These are phyloP conservation scores for Scaptomyza graminum DNA, from an alignment of 1,140 invertebrate genomes.

Conservation along the genomic window DNA sequence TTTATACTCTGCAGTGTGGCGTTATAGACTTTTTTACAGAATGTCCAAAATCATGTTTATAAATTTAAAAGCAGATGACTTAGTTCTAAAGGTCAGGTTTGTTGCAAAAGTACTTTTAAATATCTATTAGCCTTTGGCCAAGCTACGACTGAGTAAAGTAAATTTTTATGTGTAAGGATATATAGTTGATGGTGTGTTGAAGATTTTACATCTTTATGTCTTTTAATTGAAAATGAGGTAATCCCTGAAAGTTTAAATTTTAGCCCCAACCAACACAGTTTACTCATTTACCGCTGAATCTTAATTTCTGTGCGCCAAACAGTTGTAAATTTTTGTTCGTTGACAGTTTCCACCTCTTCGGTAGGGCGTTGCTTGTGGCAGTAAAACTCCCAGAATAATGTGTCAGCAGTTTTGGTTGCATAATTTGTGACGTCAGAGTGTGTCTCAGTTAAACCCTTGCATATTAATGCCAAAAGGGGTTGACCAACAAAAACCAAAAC, in stretches of 20 bases:
- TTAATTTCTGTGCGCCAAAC: slow-evolving; percentile 7
- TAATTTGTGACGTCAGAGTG: slow-evolving; percentile 39
- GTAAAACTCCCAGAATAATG: slow-evolving; percentile 64
- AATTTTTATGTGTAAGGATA: too few relatives aligned
- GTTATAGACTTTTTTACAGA: too few relatives aligned
- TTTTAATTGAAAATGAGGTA: slow-evolving; percentile 74
- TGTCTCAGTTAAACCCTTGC: slow-evolving; percentile 42
- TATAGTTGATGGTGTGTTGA: too few relatives aligned
- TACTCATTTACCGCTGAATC: too few relatives aligned
- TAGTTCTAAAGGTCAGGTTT: too few relatives aligned
- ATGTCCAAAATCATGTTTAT: too few relatives aligned
- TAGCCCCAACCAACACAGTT: neutral
- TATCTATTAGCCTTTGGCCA: too few relatives aligned
- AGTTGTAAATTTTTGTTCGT: slow-evolving; percentile 49
- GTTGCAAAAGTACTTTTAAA: too few relatives aligned
- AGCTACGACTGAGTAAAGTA: too few relatives aligned
- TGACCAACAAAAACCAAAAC: neutral
- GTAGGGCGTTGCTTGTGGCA: slow-evolving; percentile 25
- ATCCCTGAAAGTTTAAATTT: slow-evolving; percentile 24
- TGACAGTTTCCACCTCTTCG: slow-evolving; percentile 42
- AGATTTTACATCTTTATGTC: too few relatives aligned
- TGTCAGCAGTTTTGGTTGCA: slow-evolving; percentile 63
- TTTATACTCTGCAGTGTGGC: slow-evolving; percentile 13
- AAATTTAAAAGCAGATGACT: too few relatives aligned
- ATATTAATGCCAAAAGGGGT: slow-evolving; percentile 47